These are phyloP conservation scores for Siphonodentalium dalli DNA, from an alignment of 2,888 invertebrate species.

Conservation along the genomic window DNA sequence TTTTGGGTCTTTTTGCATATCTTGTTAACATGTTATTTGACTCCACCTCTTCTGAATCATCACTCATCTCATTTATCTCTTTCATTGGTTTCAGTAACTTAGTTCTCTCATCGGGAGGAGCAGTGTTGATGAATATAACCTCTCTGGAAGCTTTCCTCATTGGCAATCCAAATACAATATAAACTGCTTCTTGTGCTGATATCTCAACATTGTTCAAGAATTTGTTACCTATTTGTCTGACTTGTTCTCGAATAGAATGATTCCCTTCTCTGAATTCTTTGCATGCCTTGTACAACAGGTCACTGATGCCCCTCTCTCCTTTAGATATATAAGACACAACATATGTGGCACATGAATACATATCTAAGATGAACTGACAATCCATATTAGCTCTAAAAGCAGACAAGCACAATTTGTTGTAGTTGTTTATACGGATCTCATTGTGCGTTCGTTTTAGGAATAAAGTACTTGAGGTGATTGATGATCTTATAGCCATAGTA, in stretches of 20 bases:
- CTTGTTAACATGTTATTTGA: conserved; percentile 1
- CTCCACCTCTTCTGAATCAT: conserved; percentile 18
- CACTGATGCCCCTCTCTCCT: conserved; percentile 27
- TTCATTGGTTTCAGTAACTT: conserved; percentile 39
- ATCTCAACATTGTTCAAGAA: conserved; percentile 38
- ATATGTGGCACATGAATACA: conserved; percentile 25
- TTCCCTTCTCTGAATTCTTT: conserved; percentile 21
- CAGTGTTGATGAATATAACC: conserved; percentile 33
- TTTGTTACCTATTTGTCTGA: conserved; percentile 27
- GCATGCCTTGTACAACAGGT: conserved; percentile 16
- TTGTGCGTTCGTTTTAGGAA: conserved; percentile 9
- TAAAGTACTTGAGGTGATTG: conserved; percentile 14
- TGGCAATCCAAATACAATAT: conserved; percentile 32
- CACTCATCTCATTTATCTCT: conserved; percentile 22
- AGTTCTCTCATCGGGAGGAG: conserved; percentile 28
- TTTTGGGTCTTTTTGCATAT: conserved; percentile 14
- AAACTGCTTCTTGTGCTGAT: conserved; percentile 43
- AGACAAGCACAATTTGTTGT: conserved; percentile 12
- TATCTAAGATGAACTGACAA: conserved; percentile 15
- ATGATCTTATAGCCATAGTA: background rate
- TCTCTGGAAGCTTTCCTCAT: conserved; percentile 27
- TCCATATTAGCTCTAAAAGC: conserved; percentile 17
- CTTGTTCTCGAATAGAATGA: conserved; percentile 10
- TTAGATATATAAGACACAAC: conserved; percentile 27
- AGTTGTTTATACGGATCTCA: conserved; percentile 21